Percentiles rank a stretch among this genome's conserved stretches.
These are phyloP conservation scores for Tragopan temminckii DNA, from an alignment of 2,797 vertebrate genomes.

Conservation along the genomic window DNA sequence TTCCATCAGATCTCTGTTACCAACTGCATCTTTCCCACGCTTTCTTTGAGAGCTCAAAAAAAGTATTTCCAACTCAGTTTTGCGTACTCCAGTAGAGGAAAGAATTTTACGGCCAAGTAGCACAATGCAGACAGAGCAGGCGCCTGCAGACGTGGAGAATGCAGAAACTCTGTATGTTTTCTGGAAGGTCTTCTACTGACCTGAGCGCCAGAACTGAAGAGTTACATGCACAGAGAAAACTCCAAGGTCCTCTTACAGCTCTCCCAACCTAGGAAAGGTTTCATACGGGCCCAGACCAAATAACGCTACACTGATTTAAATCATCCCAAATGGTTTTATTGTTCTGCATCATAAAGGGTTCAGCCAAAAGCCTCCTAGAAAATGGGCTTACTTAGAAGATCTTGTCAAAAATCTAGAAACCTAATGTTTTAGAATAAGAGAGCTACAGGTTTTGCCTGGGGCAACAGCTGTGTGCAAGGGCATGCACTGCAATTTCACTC, in stretches of 20 bases:
- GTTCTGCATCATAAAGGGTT: background rate
- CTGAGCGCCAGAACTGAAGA: background rate
- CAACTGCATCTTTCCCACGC: background rate
- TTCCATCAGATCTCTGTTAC: background rate
- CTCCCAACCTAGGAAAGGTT: background rate
- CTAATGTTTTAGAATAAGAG: background rate
- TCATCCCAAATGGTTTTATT: background rate
- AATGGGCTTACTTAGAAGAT: background rate
- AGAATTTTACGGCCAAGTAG: background rate
- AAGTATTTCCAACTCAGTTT: background rate
- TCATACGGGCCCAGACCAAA: background rate
- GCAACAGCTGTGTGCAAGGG: fast-evolving
- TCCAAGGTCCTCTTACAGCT: background rate
- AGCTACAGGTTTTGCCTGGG: background rate
- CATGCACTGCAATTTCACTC: background rate
- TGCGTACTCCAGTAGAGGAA: background rate
- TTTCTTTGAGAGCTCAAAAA: background rate
- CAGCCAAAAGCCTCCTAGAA: background rate
- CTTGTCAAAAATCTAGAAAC: constrained; percentile 4
- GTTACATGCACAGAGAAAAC: background rate
- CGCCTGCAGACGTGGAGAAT: background rate
- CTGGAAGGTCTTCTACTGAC: background rate
- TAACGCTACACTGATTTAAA: background rate
- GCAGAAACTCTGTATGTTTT: background rate
- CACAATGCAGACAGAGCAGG: background rate